Percentiles rank a stretch among this genome's conserved stretches.
phyloP scores from a whole-genome alignment of 2,888 invertebrate genomes.

The Papilio elwesi region DNA sequence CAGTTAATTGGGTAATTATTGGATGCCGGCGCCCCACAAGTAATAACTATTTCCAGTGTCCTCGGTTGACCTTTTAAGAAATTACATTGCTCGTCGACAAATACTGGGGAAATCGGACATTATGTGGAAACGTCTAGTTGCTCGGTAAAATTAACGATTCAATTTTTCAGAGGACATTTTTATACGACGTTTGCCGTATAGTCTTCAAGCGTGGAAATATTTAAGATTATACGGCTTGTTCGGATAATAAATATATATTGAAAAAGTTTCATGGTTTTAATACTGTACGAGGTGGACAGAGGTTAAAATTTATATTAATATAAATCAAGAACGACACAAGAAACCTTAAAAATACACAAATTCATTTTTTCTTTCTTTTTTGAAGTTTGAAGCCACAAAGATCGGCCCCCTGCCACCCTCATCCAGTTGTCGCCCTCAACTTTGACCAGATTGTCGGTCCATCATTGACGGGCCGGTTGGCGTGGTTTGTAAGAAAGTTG shows the following conservation, averaged over 20 bases:
- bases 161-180: conserved; percentile 8
- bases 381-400: no score
- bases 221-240: conserved; percentile 5
- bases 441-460: no score
- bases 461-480: no score
- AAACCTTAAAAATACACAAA: no score
- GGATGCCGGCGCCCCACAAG: background rate
- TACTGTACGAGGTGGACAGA: no score
- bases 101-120: background rate
- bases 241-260: background rate
- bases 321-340: no score
- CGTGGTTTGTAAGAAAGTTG: no score
- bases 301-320: no score
- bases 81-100: conserved; percentile 8
- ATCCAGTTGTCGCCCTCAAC: no score
- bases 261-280: no score
- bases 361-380: no score
- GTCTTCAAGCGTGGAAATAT: conserved; percentile 6
- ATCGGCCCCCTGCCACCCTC: no score
- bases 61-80: conserved; percentile 22
- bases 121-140: conserved; percentile 2
- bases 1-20: conserved; percentile 26
- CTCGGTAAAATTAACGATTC: conserved; percentile 17
- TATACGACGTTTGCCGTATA: conserved; percentile 9
- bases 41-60: conserved; percentile 11